phyloP scores from a whole-genome alignment of 1,140 invertebrate genomes.

The Campoletis sonorensis region DNA sequence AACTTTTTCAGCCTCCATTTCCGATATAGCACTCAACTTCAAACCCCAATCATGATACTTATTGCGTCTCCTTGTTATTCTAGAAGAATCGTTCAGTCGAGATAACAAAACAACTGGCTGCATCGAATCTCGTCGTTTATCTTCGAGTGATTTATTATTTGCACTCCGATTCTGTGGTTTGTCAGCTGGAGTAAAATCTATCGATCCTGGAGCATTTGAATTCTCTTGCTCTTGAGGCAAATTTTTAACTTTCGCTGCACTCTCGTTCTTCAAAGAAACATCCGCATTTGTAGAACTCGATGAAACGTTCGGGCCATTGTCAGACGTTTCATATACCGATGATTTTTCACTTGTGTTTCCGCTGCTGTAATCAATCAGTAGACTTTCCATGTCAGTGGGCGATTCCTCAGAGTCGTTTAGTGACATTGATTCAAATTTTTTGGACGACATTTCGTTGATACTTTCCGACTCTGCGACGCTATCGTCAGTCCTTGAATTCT shows the following conservation, averaged over 20 bases:
- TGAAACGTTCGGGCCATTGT: neutral
- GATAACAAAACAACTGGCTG: slow-evolving; percentile 45
- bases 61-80: slow-evolving; percentile 56
- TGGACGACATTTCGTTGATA: neutral
- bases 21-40: slow-evolving; percentile 43
- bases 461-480: neutral
- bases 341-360: slow-evolving; percentile 4
- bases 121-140: neutral
- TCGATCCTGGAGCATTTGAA: neutral
- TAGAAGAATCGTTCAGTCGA: slow-evolving; percentile 57
- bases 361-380: neutral
- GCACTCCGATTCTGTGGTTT: neutral
- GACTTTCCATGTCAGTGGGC: neutral
- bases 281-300: slow-evolving; percentile 11
- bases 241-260: neutral
- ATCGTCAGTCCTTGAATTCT: neutral
- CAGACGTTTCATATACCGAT: neutral
- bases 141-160: neutral
- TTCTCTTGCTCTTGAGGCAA: neutral
- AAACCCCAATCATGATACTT: slow-evolving; percentile 53
- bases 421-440: neutral
- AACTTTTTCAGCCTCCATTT: slow-evolving; percentile 30
- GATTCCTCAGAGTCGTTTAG: neutral
- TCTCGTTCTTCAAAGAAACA: neutral
- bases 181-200: neutral